Percentiles rank a stretch among this genome's conserved stretches.
Evolutionary conservation across 2,113 vertebrate genomes (phyloP).

Genomic region (Peromyscus leucopus): DNA sequence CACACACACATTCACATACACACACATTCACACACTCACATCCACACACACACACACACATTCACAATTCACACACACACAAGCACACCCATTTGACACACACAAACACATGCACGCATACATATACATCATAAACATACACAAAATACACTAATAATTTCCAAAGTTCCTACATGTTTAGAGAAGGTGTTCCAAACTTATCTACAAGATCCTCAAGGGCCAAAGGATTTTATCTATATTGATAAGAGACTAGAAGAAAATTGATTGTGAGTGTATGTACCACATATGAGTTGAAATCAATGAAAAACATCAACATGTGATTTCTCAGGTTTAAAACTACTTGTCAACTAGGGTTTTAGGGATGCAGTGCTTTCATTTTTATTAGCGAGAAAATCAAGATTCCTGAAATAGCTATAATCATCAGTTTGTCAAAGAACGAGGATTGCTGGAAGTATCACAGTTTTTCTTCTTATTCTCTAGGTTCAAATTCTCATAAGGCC

Average conservation of each 20-base stretch:
- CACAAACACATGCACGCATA: too few species aligned
- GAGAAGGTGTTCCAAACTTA: not conserved
- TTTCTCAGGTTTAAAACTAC: not conserved
- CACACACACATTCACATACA: not conserved
- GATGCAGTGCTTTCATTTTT: not conserved
- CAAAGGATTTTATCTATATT: not conserved
- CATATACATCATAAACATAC: too few species aligned
- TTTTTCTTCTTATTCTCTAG: not conserved
- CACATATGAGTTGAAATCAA: not conserved
- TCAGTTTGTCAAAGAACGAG: not conserved
- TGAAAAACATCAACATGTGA: not conserved
- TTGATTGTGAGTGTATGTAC: not conserved
- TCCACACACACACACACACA: not conserved
- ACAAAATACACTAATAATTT: not conserved
- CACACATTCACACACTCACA: not conserved
- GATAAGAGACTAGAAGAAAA: not conserved
- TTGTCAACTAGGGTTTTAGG: not conserved
- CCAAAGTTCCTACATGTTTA: not conserved
- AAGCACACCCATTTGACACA: too few species aligned
- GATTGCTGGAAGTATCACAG: not conserved
- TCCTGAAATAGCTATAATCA: not conserved
- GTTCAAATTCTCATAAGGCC: not conserved
- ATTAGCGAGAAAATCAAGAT: not conserved
- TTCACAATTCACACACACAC: not conserved
- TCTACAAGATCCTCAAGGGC: not conserved